Percentiles rank a stretch among this genome's conserved stretches.
These are phyloP conservation scores for Speoplatyrhinus poulsoni DNA, from an alignment of 2,113 vertebrate genomes.

Conservation along the genomic window DNA sequence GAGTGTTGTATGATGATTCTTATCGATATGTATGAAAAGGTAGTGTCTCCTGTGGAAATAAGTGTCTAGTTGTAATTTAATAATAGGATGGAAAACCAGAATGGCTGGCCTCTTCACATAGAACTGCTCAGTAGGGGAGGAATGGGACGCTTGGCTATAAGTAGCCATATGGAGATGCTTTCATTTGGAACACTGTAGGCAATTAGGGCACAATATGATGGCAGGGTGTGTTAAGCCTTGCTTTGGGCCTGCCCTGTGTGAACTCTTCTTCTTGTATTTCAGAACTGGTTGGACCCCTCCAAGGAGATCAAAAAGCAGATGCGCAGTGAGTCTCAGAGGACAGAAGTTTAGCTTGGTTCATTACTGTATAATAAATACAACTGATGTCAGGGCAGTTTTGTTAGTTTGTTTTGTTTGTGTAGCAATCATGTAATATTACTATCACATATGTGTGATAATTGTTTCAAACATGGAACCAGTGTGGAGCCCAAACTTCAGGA, in stretches of 20 bases:
- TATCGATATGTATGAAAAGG: neutral
- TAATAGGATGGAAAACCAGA: conserved; percentile 43
- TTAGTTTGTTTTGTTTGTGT: neutral
- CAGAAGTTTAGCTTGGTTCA: neutral
- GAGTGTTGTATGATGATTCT: neutral
- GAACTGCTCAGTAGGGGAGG: conserved; percentile 32
- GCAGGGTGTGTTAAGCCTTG: conserved; percentile 18
- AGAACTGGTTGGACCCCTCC: conserved; percentile 97
- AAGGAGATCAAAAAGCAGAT: conserved; percentile 99
- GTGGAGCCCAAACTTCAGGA: too few species aligned
- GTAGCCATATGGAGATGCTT: conserved; percentile 62
- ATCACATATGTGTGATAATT: neutral
- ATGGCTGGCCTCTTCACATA: conserved; percentile 28
- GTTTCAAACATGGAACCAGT: too few species aligned
- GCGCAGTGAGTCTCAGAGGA: conserved; percentile 85
- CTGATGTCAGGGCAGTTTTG: neutral
- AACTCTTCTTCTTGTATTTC: conserved; percentile 66
- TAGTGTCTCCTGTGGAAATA: conserved; percentile 10
- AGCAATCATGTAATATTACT: neutral
- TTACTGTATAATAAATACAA: neutral
- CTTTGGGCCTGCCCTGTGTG: conserved; percentile 34
- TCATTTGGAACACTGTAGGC: conserved; percentile 49
- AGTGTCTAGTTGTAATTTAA: conserved; percentile 15
- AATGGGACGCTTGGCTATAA: conserved; percentile 36
- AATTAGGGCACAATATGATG: conserved; percentile 58